phyloP scores from a whole-genome alignment of 2,888 invertebrate species.

The Nomada fabriciana region DNA sequence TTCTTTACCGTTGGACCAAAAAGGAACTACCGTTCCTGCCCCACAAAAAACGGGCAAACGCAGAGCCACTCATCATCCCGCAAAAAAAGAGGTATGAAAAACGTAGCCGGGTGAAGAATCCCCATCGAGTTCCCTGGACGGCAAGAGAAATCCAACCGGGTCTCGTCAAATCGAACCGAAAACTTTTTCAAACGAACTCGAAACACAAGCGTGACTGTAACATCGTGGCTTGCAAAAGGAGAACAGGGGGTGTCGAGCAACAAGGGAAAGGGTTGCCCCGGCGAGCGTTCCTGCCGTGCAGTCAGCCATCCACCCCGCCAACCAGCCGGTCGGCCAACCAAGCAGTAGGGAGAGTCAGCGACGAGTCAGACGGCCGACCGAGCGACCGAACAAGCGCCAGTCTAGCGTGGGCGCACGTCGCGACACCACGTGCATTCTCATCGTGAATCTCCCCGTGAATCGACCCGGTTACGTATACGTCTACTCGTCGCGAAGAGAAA shows the following conservation, averaged over 20 bases:
- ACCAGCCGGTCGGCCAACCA: constrained; percentile 58
- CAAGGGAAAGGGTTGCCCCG: constrained; percentile 58
- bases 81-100: not conserved
- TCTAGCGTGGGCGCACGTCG: constrained; percentile 81
- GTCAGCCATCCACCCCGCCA: constrained; percentile 60
- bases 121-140: constrained; percentile 13
- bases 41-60: not conserved
- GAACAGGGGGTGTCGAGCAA: constrained; percentile 18
- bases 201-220: constrained; percentile 27
- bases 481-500: too few relatives aligned
- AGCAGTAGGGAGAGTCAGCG: constrained; percentile 82
- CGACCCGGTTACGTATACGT: not conserved
- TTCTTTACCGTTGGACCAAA: too few relatives aligned
- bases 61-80: not conserved
- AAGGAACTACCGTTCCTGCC: not conserved
- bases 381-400: constrained; percentile 79
- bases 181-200: constrained; percentile 30
- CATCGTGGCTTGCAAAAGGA: constrained; percentile 5
- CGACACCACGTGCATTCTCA: constrained; percentile 75
- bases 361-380: constrained; percentile 81
- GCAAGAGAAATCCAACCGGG: not conserved
- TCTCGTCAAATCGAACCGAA: constrained; percentile 20
- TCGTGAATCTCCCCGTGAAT: constrained; percentile 15
- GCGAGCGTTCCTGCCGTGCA: constrained; percentile 52
- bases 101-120: constrained; percentile 18